Evolutionary conservation across 2,113 vertebrate genomes (phyloP), one percentile per base, ranked within the genome.

Genomic region (Amblyopsis rosae): DNA sequence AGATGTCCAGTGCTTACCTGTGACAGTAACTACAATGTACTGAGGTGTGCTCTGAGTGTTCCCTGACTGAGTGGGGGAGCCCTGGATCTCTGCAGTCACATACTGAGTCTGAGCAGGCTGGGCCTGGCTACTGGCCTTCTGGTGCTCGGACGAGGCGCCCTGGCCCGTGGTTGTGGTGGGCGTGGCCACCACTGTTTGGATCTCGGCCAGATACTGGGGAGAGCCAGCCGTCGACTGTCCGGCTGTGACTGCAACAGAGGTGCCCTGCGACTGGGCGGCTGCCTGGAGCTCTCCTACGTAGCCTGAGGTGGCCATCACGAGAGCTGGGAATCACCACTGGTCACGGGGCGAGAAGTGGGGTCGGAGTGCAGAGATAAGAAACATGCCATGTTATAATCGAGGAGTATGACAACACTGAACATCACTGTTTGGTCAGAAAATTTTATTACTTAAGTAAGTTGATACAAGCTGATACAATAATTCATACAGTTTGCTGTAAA

Each of bases 1-100:
- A 6, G 8, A 62, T 59, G 26, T 26, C 17, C 0, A 58, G 73
- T 75, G 82, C 81, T 83, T 85, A 97, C 96, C 96, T 15, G 96
- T 95, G 54, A 97, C 95, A 0, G 96, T 95, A 63, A 97, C 96
- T 80, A 96, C 95, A 3, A 97, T 96, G 86, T 95, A 97, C 88
- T 97, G 96, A 65, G 94, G 94, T 1, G 95, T 91, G 71, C 78
- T 88, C 70, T 93, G 92, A 65, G 86, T 71, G 62, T 87, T 91
- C 78, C 87, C 89, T 73, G 91, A 80, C 81, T 92, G 90, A 0
- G 90, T 82, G 11, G 92, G 90, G 49, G 93, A 94, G 71, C 90
- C 87, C 82, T 93, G 93, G 78, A 94, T 93, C 83, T 93, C 93
- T 33, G 92, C 89, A 3, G 92, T 92, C 74, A 93, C 90, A 74